A percentile compares a stretch with the other conserved stretches of the same genome.
These are phyloP conservation scores for Chauna torquata DNA, from an alignment of 2,113 vertebrate species.

Conservation along the genomic window DNA sequence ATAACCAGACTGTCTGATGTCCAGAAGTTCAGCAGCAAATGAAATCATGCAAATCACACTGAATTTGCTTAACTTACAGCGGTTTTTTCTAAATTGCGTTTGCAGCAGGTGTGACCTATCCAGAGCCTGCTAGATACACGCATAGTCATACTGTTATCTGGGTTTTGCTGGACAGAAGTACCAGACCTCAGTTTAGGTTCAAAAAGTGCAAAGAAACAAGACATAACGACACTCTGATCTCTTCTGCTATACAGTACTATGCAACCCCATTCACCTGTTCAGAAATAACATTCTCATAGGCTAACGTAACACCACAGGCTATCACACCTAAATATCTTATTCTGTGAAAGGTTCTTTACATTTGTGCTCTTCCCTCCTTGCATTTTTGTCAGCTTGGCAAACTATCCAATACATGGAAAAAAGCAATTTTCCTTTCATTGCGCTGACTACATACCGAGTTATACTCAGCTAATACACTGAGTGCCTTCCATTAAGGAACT, in stretches of 20 bases:
- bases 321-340: not conserved
- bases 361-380: not conserved
- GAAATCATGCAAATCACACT: not conserved
- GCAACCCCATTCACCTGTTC: not conserved
- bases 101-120: not conserved
- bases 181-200: not conserved
- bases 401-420: not conserved
- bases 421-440: not conserved
- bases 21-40: not conserved
- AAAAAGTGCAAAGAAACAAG: not conserved
- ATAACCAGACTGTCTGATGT: not conserved
- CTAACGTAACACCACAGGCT: not conserved
- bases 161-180: not conserved
- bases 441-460: not conserved
- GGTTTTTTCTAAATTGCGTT: not conserved
- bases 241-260: not conserved
- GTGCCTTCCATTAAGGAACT: not conserved
- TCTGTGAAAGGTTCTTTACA: not conserved
- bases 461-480: not conserved
- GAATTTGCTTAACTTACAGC: not conserved
- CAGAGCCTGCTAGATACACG: not conserved
- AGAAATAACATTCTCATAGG: not conserved
- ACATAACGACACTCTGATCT: not conserved
- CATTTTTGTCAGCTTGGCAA: not conserved
- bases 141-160: accelerated